These are phyloP conservation scores for Stenoptilia bipunctidactyla DNA, from an alignment of 2,888 invertebrate genomes.

Conservation along the genomic window DNA sequence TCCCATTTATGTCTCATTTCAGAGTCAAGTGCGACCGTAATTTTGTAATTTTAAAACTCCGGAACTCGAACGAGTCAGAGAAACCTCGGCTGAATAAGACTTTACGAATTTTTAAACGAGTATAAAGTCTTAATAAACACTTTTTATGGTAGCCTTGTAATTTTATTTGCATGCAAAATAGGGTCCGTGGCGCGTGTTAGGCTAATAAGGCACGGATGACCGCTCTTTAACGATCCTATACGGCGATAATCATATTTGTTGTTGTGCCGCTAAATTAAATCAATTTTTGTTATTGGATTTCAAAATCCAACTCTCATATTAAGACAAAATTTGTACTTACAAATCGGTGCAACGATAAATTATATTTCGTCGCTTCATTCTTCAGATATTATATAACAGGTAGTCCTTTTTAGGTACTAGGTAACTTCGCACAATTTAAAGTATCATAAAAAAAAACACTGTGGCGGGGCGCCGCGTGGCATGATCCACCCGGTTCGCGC, in stretches of 20 bases:
- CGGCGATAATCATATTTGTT: conserved; percentile 38
- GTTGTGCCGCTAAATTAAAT: conserved; percentile 42
- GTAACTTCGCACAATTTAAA: too few relatives aligned
- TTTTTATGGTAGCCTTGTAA: conserved; percentile 59
- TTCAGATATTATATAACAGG: too few relatives aligned
- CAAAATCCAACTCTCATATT: too few relatives aligned
- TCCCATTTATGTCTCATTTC: conserved; percentile 60
- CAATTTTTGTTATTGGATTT: conserved; percentile 22
- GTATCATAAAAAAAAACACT: too few relatives aligned
- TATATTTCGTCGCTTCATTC: too few relatives aligned
- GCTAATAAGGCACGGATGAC: conserved; percentile 60
- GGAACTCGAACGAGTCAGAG: conserved; percentile 42
- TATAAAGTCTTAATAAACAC: conserved; percentile 65
- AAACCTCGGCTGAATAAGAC: conserved; percentile 47
- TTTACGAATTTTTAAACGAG: conserved; percentile 62
- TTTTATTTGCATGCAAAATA: conserved; percentile 62
- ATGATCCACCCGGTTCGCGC: too few relatives aligned
- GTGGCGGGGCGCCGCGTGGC: too few relatives aligned
- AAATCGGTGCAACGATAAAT: too few relatives aligned
- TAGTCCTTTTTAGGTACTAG: too few relatives aligned
- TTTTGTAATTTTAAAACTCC: conserved; percentile 59
- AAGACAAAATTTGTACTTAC: too few relatives aligned
- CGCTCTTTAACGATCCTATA: conserved; percentile 46
- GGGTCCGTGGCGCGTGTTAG: conserved; percentile 50
- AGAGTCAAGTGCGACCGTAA: conserved; percentile 40